These are phyloP conservation scores for Megalonaias nervosa DNA, from an alignment of 1,140 invertebrate genomes.

Conservation along the genomic window DNA sequence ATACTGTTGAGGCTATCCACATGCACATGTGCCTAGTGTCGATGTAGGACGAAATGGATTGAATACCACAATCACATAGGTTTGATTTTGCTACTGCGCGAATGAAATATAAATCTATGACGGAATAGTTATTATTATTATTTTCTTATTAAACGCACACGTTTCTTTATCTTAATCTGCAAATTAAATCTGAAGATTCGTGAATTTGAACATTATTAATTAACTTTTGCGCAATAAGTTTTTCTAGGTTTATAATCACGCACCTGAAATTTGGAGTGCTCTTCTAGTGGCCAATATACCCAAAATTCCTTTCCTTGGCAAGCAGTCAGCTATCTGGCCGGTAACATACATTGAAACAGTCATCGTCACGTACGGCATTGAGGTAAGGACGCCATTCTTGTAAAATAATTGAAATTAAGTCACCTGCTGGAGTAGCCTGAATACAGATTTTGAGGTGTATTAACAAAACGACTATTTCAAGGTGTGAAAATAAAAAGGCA, in stretches of 20 bases:
- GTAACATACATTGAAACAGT: slow-evolving; percentile 81
- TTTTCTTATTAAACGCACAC: no score
- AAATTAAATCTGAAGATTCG: no score
- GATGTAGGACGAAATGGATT: no score
- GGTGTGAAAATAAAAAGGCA: neutral
- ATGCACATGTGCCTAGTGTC: no score
- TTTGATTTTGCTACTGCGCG: no score
- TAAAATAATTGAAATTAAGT: slow-evolving; percentile 15
- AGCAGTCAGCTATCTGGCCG: slow-evolving; percentile 84
- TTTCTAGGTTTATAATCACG: slow-evolving; percentile 43
- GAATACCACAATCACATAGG: no score
- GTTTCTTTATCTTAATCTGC: no score
- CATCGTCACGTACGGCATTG: slow-evolving; percentile 89
- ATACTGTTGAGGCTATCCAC: no score
- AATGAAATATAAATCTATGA: no score
- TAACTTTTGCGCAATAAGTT: neutral
- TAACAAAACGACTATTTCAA: neutral
- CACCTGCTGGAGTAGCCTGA: neutral
- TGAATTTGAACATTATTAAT: neutral
- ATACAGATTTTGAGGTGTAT: neutral
- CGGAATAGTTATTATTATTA: no score
- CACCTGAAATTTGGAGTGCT: slow-evolving; percentile 80
- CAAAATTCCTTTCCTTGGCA: slow-evolving; percentile 77
- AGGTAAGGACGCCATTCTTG: slow-evolving; percentile 91
- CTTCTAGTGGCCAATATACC: slow-evolving; percentile 67